Conservation (phyloP, 2,888 invertebrate species). For the Lysandra bellargus region DNA sequence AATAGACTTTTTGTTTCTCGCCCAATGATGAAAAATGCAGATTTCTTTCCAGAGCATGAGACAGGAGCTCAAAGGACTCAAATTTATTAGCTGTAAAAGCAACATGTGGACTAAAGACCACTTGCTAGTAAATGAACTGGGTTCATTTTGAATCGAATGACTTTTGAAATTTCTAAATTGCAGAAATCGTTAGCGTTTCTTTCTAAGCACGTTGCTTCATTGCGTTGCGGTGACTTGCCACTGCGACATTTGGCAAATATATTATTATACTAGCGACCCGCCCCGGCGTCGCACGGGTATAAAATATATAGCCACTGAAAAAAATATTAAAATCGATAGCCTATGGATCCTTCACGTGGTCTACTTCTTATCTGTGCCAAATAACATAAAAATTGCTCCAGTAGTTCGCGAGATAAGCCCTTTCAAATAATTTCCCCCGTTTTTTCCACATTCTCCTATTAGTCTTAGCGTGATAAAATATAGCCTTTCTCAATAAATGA, state of each 20-base stretch:
- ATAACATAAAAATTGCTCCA: too few relatives aligned
- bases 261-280: too few relatives aligned
- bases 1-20: conserved; percentile 47
- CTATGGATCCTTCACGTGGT: too few relatives aligned
- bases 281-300: too few relatives aligned
- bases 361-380: too few relatives aligned
- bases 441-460: too few relatives aligned
- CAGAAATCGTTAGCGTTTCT: neutral
- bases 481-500: too few relatives aligned
- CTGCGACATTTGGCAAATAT: neutral
- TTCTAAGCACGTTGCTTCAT: neutral
- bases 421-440: too few relatives aligned
- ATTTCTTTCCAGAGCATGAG: conserved; percentile 42
- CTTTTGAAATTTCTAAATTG: neutral
- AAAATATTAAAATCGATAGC: too few relatives aligned
- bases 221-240: neutral
- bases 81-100: conserved; percentile 37
- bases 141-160: conserved; percentile 21
- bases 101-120: conserved; percentile 15
- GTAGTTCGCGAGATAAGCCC: too few relatives aligned
- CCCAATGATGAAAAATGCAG: conserved; percentile 44
- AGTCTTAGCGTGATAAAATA: too few relatives aligned
- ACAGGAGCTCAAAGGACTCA: conserved; percentile 42
- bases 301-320: too few relatives aligned
- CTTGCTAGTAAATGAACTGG: conserved; percentile 27